Percentiles rank a stretch among this genome's conserved stretches.
Evolutionary conservation across 1,140 invertebrate genomes (phyloP).

Genomic region (Apis laboriosa): DNA sequence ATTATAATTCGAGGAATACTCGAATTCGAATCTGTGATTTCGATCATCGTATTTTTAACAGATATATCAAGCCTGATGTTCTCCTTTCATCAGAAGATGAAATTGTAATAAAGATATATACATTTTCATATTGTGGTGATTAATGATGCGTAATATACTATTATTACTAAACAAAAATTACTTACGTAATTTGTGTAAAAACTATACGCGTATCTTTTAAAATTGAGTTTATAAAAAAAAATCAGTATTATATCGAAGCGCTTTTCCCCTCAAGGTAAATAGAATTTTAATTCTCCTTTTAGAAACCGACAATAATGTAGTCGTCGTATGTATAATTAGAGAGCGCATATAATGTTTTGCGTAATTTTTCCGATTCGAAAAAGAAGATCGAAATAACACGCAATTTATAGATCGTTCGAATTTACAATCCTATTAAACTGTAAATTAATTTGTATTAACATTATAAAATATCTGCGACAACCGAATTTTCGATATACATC

Average conservation of each 20-base stretch:
- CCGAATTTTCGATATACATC: neutral
- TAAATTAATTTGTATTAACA: neutral
- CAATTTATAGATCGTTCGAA: neutral
- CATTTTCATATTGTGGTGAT: neutral
- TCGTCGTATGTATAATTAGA: neutral
- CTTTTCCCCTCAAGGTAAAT: neutral
- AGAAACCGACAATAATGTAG: neutral
- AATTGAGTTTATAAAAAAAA: neutral
- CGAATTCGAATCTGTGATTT: no score
- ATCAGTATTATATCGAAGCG: neutral
- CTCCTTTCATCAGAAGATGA: no score
- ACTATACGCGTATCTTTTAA: neutral
- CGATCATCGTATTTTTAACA: no score
- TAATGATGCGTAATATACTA: no score
- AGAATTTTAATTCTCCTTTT: neutral
- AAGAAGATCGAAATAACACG: neutral
- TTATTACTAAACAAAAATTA: neutral
- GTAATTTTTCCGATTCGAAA: neutral
- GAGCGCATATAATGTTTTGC: neutral
- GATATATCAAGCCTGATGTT: no score
- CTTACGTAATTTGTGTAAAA: no score
- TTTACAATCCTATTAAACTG: neutral
- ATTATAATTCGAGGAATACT: no score
- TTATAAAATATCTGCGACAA: neutral
- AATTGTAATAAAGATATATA: no score